Conservation (phyloP, 2,113 vertebrate species). For the Arvicanthis niloticus region DNA sequence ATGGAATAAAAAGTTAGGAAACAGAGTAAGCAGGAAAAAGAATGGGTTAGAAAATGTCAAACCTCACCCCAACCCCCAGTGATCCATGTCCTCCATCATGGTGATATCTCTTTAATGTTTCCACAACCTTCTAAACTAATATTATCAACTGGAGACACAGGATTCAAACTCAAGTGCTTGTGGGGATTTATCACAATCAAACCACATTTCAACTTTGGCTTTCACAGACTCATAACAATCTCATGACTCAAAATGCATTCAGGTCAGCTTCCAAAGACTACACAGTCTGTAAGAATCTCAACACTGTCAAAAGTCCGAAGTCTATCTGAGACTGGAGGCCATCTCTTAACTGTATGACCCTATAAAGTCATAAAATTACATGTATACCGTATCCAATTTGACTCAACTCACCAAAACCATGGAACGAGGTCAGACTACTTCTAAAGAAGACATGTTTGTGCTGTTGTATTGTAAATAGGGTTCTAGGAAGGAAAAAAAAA, state of each 20-base stretch:
- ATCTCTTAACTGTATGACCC: neutral
- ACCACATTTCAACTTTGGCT: neutral
- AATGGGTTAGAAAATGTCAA: neutral
- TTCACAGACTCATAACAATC: neutral
- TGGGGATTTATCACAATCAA: neutral
- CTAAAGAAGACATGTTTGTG: neutral
- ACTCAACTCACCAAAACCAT: neutral
- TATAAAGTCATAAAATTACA: neutral
- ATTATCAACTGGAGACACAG: neutral
- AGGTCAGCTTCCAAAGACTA: neutral
- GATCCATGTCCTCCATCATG: neutral
- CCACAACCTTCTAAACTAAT: neutral
- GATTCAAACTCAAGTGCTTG: neutral
- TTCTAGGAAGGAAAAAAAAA: neutral
- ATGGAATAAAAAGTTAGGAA: neutral
- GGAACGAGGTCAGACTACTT: neutral
- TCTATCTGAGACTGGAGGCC: neutral
- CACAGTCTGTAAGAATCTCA: neutral
- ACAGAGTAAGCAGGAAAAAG: neutral
- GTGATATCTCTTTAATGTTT: neutral
- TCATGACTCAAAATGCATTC: neutral
- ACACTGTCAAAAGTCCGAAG: neutral
- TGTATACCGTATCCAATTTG: neutral
- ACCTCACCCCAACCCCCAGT: neutral
- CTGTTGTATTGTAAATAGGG: neutral